Base-by-base conservation (phyloP, 2,113 vertebrate genomes). In the Chlorodrepanis virens region DNA sequence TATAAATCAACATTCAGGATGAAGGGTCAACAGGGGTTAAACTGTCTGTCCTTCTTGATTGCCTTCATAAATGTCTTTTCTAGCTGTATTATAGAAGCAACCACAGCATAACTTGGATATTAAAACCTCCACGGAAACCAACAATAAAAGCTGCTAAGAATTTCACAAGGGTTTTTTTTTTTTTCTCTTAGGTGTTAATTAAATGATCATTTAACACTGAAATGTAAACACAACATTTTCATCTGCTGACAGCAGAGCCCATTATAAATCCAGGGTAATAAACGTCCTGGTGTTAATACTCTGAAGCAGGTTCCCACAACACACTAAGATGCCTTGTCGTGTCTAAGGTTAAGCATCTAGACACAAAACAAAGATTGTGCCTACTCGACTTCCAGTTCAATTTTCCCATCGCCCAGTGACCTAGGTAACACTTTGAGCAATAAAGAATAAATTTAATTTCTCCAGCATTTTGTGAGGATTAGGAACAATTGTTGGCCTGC, bases 381-480 rank as follows among this genome's bases (percentile, higher is more conserved):
- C 98, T 97, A 97, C 97, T 98, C 98, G 67, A 98, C 98, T 98
- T 98, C 97, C 97, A 98, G 98, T 97, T 98, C 98, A 96, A 97
- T 98, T 98, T 98, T 99, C 98, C 98, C 98, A 99, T 98, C 98
- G 95, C 97, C 97, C 97, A 98, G 98, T 98, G 98, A 98, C 98
- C 98, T 98, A 98, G 98, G 98, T 98, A 98, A 99, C 98, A 98
- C 98, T 98, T 97, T 5, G 95, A 97, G 98, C 97, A 97, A 98
- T 98, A 98, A 98, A 98, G 98, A 98, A 98, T 98, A 98, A 98
- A 98, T 98, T 98, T 98, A 98, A 99, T 99, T 98, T 99, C 98
- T 98, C 96, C 98, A 98, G 98, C 98, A 98, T 98, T 99, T 99
- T 98, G 98, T 98, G 97, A 98, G 98, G 98, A 98, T 98, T 99